Conservation (phyloP, 2,113 vertebrate species). For the Diglossa brunneiventris region DNA sequence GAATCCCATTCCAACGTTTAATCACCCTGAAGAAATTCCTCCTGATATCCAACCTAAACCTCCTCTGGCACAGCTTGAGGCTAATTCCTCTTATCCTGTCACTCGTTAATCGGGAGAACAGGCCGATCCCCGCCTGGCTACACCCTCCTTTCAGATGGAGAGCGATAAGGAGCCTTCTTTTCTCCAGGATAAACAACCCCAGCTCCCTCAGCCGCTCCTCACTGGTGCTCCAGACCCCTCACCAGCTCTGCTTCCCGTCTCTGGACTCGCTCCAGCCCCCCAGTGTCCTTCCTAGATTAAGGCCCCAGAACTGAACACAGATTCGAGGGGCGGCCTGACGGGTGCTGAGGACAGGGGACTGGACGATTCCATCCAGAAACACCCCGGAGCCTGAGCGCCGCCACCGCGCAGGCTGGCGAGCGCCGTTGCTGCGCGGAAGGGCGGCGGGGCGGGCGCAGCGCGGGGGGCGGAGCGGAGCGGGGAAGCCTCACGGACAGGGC, state of each 20-base stretch:
- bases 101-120: not conserved
- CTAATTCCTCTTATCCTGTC: not conserved
- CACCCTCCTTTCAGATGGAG: not conserved
- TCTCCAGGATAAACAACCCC: not conserved
- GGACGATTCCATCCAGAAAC: rapidly evolving
- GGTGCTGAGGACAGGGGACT: not conserved
- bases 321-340: not conserved
- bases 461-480: not conserved
- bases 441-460: not conserved
- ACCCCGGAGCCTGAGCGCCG: rapidly evolving
- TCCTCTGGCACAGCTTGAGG: not conserved
- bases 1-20: not conserved
- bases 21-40: not conserved
- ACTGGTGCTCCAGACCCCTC: not conserved
- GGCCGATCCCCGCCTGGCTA: not conserved
- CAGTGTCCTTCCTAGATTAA: not conserved
- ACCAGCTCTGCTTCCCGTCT: not conserved
- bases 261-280: not conserved
- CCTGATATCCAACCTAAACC: not conserved
- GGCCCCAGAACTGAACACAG: not conserved
- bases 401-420: rapidly evolving
- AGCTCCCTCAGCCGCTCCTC: not conserved
- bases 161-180: not conserved
- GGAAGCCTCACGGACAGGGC: not conserved
- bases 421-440: rapidly evolving